Evolutionary conservation across 2,888 invertebrate species (phyloP), one percentile per base, ranked within the genome.

Genomic region (Andrena dorsata): DNA sequence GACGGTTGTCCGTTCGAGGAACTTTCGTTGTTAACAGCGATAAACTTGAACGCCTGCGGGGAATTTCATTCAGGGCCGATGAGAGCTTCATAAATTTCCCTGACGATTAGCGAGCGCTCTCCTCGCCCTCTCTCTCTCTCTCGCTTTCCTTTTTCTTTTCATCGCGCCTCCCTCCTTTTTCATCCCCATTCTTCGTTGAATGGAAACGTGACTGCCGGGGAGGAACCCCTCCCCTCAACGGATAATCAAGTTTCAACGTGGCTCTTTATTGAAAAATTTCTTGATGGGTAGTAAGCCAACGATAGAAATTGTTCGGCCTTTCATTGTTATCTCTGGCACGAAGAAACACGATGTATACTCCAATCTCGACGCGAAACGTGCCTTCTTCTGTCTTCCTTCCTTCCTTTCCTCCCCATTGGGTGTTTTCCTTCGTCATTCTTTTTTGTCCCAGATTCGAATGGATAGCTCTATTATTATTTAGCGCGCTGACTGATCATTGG

Each of bases 321-420:
- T 65, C 64, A 78, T 78, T 74, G 78, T 78, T 68, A 66, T 68
- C 68, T 47, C 56, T 26, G 35, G 20, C 13, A 68, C 47, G 51
- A 32, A 30, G 53, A 61, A 68, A 32, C n/a, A 5, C 65, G 65
- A 20, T 66, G 77, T 65, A 60, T 77, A 73, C 73, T 73, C 72
- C 73, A 77, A 77, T 77, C 73, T 73, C 73, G 60, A 73, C 58
- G 73, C 49, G 35, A 77, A 77, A 77, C 60, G 51, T 35, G 64
- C 49, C 16, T 20, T 58, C 32, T 49, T 58, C 56, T 26, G 49
- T 10, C 23, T 1, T 32, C 20, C 16, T 7, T 6, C 4, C 16
- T 26, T 30, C 7, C 23, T 7, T 53, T 32, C 6, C 2, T 53
- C 13, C 5, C 13, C 32, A 16, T 10, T 30, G 26, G 7, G 28